These are phyloP conservation scores for Corythoichthys haematopterus DNA, from an alignment of 2,113 vertebrate species.

Conservation along the genomic window DNA sequence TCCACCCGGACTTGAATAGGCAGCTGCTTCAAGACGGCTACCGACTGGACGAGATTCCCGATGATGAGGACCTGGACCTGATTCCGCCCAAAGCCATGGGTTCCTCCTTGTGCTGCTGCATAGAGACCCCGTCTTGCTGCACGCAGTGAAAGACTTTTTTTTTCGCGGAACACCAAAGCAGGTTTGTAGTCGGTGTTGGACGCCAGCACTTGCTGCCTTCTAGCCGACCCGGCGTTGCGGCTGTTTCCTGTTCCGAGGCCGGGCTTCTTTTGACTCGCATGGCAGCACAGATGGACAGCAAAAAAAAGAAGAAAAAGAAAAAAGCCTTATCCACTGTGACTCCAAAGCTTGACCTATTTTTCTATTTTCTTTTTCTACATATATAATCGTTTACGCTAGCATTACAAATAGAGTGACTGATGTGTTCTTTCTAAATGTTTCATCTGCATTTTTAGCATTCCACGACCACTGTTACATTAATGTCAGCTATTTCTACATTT, in stretches of 20 bases:
- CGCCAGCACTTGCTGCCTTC: constrained; percentile 7
- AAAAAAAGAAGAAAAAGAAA: constrained; percentile 12
- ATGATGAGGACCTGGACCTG: constrained; percentile 93
- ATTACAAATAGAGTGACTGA: constrained; percentile 5
- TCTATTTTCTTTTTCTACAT: constrained; percentile 33
- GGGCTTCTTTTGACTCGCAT: constrained; percentile 8
- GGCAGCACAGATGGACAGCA: constrained; percentile 24
- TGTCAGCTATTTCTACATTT: not conserved
- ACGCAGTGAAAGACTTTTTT: constrained; percentile 73
- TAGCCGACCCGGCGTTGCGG: constrained; percentile 12
- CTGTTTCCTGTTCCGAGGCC: constrained; percentile 35
- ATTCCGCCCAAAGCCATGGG: constrained; percentile 88
- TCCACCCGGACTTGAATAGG: constrained; percentile 87
- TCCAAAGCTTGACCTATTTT: constrained; percentile 50
- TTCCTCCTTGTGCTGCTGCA: constrained; percentile 80
- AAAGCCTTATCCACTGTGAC: constrained; percentile 67
- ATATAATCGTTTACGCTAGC: constrained; percentile 21
- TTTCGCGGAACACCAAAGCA: not conserved
- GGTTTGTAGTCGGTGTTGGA: not conserved
- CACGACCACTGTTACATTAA: constrained; percentile 18
- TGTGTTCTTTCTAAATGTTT: not conserved
- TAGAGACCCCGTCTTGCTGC: constrained; percentile 75
- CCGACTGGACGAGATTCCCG: constrained; percentile 90
- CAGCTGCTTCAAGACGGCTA: constrained; percentile 94
- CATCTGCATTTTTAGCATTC: constrained; percentile 21